A percentile compares a stretch with the other conserved stretches of the same genome.
Evolutionary conservation across 2,797 vertebrate species (phyloP).

Genomic region (Oceanodroma leucorhoa): DNA sequence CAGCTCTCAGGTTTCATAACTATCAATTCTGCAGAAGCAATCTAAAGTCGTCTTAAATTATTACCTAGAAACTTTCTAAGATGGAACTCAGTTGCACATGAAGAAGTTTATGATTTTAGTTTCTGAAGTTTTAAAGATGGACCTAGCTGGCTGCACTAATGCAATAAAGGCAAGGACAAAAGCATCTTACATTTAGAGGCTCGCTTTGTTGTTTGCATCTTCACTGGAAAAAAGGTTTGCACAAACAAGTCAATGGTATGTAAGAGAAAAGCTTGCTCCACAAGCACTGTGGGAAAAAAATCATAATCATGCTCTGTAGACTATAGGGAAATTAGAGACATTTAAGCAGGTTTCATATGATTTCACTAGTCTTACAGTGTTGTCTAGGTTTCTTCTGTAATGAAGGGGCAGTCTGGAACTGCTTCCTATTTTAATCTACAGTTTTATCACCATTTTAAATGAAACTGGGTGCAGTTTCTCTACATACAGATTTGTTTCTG

Average conservation of each 20-base stretch:
- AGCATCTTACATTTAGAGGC: background rate
- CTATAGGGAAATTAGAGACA: background rate
- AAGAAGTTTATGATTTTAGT: background rate
- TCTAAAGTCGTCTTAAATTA: background rate
- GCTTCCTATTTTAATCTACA: background rate
- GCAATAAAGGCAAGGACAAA: background rate
- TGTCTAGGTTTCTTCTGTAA: background rate
- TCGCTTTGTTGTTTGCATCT: background rate
- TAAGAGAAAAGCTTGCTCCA: background rate
- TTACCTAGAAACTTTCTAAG: background rate
- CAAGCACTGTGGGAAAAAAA: background rate
- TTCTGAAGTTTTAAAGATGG: background rate
- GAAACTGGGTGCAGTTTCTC: background rate
- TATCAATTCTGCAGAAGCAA: background rate
- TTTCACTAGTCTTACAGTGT: background rate
- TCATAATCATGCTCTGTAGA: accelerated
- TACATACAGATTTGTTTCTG: background rate
- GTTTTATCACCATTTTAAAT: background rate
- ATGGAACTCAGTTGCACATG: background rate
- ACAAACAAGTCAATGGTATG: background rate
- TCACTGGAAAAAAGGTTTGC: background rate
- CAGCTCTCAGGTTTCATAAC: background rate
- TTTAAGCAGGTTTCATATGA: background rate
- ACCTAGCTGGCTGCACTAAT: background rate
- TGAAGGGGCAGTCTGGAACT: background rate